These are phyloP conservation scores for Pygocentrus nattereri DNA, from an alignment of 2,797 vertebrate genomes.

Conservation along the genomic window DNA sequence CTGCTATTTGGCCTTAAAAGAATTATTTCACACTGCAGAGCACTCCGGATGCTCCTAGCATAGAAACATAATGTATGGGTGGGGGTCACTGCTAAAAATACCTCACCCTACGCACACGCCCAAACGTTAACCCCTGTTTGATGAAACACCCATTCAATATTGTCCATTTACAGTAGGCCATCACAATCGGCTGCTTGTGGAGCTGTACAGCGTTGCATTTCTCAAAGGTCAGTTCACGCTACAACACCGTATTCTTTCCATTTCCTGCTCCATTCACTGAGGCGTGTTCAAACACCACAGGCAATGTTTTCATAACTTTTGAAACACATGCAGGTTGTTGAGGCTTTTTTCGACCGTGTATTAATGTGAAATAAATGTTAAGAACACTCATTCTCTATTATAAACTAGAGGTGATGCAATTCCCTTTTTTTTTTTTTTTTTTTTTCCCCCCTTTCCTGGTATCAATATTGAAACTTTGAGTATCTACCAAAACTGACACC, in stretches of 20 bases:
- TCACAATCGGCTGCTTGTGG: constrained; percentile 36
- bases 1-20: background rate
- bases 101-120: constrained; percentile 22
- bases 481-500: too few species aligned
- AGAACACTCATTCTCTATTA: too few species aligned
- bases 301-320: constrained; percentile 27
- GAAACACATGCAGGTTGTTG: background rate
- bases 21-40: background rate
- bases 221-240: constrained; percentile 42
- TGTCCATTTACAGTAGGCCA: constrained; percentile 30
- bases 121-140: constrained; percentile 21
- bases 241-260: constrained; percentile 5
- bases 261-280: constrained; percentile 11
- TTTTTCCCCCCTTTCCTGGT: too few species aligned
- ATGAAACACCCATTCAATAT: constrained; percentile 45
- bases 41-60: constrained; percentile 1
- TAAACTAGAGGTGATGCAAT: too few species aligned
- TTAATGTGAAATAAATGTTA: background rate
- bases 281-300: constrained; percentile 31
- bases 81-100: constrained; percentile 47
- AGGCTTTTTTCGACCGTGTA: background rate
- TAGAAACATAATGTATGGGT: constrained; percentile 7
- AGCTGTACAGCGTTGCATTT: background rate
- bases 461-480: too few species aligned
- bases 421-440: too few species aligned